Conservation (phyloP, 2,888 invertebrate genomes). For the Machimus rusticus region DNA sequence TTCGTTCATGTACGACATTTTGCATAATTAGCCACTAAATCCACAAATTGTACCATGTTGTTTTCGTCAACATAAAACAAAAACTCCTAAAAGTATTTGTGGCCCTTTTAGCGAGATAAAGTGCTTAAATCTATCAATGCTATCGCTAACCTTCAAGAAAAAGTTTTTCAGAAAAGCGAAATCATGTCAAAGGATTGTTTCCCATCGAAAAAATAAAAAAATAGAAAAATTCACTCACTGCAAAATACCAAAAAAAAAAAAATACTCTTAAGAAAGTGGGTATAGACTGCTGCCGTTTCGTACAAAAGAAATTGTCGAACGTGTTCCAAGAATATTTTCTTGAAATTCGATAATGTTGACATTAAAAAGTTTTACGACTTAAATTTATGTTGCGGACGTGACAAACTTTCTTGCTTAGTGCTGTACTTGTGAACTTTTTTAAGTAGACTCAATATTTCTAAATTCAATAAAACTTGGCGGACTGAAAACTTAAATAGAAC, state of each 20-base stretch:
- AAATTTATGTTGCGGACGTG: constrained; percentile 41
- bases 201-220: neutral
- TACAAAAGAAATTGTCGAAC: constrained; percentile 42
- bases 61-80: neutral
- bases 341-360: constrained; percentile 39
- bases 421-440: neutral
- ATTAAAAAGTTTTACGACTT: constrained; percentile 40
- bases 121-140: neutral
- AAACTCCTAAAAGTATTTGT: neutral
- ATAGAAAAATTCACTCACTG: neutral
- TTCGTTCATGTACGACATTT: neutral
- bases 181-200: neutral
- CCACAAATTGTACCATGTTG: neutral
- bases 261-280: neutral
- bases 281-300: neutral
- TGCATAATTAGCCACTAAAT: neutral
- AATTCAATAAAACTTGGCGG: neutral
- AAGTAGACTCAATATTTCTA: neutral
- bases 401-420: constrained; percentile 24
- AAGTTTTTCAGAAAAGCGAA: neutral
- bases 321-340: constrained; percentile 36
- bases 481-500: neutral
- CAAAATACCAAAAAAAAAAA: neutral
- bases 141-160: neutral
- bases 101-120: neutral